A percentile compares a stretch with the other conserved stretches of the same genome.
Conservation (phyloP, 1,140 invertebrate species). For the Tribolium madens region DNA sequence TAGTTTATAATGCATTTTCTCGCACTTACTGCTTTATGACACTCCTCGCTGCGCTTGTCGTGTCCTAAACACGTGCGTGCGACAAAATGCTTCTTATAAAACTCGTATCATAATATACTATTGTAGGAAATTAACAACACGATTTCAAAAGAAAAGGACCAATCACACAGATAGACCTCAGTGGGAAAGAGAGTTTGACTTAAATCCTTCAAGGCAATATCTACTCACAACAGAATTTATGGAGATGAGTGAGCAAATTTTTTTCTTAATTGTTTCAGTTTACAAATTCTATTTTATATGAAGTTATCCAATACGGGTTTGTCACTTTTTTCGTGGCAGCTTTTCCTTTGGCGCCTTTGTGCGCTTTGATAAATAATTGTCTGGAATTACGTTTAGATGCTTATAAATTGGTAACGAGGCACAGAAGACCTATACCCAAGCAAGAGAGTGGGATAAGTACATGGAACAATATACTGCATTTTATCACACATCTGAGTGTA, state of each 20-base stretch:
- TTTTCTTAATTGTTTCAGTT: neutral
- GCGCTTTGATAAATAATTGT: constrained; percentile 85
- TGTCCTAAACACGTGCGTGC: too few species aligned
- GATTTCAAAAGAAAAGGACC: neutral
- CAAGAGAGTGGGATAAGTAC: constrained; percentile 74
- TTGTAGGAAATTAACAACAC: neutral
- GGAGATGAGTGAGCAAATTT: constrained; percentile 53
- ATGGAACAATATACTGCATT: neutral
- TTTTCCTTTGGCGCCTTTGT: constrained; percentile 83
- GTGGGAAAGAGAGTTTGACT: constrained; percentile 55
- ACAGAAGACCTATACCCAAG: constrained; percentile 76
- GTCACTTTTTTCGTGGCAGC: constrained; percentile 87
- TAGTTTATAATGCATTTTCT: too few species aligned
- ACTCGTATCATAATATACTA: neutral
- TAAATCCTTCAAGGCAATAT: constrained; percentile 47
- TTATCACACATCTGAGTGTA: constrained; percentile 1
- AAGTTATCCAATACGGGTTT: constrained; percentile 88
- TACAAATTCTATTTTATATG: constrained; percentile 52
- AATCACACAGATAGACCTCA: constrained; percentile 41
- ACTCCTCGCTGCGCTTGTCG: too few species aligned
- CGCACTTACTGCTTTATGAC: too few species aligned
- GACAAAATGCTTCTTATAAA: too few species aligned
- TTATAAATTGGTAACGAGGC: constrained; percentile 79
- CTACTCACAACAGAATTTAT: constrained; percentile 53
- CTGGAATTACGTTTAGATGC: constrained; percentile 84